Percentiles rank a stretch among this genome's conserved stretches.
Conservation (phyloP, 2,888 invertebrate species). For the Leucozona laternaria region DNA sequence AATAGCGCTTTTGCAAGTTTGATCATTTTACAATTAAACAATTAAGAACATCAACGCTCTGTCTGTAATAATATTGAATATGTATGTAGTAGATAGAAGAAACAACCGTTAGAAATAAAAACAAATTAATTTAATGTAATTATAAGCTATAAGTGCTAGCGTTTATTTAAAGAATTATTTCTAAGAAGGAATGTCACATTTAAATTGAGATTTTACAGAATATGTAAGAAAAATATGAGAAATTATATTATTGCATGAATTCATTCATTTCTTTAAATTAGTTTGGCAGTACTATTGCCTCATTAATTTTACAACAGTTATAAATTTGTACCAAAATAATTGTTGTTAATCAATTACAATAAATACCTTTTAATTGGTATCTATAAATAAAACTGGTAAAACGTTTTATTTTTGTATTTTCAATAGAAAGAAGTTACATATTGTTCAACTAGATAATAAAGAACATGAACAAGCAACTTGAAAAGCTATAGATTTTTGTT, state of each 20-base stretch:
- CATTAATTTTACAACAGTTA: constrained; percentile 46
- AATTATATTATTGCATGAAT: constrained; percentile 7
- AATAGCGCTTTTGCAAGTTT: too few relatives aligned
- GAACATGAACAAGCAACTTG: constrained; percentile 14
- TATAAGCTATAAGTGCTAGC: constrained; percentile 24
- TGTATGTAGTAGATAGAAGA: too few relatives aligned
- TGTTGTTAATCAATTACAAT: constrained; percentile 45
- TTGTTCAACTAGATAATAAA: constrained; percentile 1
- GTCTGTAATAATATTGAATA: too few relatives aligned
- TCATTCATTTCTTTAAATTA: neutral
- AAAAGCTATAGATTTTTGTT: constrained; percentile 26
- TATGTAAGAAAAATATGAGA: constrained; percentile 29
- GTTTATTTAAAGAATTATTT: constrained; percentile 38
- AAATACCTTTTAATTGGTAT: constrained; percentile 18
- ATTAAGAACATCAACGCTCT: too few relatives aligned
- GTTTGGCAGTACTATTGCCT: neutral
- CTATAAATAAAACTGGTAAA: constrained; percentile 27
- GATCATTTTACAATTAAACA: too few relatives aligned
- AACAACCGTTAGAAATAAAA: neutral
- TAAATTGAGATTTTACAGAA: constrained; percentile 24
- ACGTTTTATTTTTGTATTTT: constrained; percentile 18
- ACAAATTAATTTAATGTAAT: neutral
- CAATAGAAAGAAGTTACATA: constrained; percentile 21
- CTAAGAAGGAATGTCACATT: constrained; percentile 60
- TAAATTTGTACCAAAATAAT: constrained; percentile 72